phyloP scores from a whole-genome alignment of 2,797 vertebrate genomes.

The Carcharodon carcharias region DNA sequence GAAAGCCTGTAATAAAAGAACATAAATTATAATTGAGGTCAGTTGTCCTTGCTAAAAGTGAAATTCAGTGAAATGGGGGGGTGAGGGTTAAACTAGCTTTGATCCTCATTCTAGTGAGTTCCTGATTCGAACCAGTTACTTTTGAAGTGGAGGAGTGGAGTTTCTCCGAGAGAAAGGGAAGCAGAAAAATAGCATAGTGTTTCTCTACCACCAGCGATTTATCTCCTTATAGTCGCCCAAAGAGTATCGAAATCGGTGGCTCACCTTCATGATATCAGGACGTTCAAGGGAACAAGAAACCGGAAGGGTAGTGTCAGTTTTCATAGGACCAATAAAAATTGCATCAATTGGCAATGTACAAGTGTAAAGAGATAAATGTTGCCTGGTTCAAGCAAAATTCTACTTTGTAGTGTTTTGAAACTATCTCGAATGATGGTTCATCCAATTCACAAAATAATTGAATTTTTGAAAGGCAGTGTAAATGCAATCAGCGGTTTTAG shows the following conservation, averaged over 20 bases:
- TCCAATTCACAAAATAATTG: not conserved
- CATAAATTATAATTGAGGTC: not conserved
- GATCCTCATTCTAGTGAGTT: not conserved
- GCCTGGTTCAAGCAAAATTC: not conserved
- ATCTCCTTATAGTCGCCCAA: not conserved
- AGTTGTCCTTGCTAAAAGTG: not conserved
- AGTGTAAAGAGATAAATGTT: not conserved
- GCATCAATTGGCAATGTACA: no score
- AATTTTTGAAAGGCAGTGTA: not conserved
- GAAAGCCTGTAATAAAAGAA: conserved; percentile 60
- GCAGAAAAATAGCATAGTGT: not conserved
- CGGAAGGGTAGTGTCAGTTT: not conserved
- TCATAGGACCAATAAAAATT: not conserved
- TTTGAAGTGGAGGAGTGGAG: not conserved
- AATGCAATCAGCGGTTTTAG: not conserved
- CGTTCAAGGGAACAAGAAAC: not conserved
- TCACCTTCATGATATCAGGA: not conserved
- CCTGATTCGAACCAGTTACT: not conserved
- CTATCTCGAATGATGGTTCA: not conserved
- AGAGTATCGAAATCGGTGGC: not conserved
- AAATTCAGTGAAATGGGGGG: not conserved
- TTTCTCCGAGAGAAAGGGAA: not conserved
- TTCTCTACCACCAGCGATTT: not conserved
- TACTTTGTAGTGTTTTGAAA: not conserved
- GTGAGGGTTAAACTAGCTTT: not conserved